Percentiles rank a stretch among this genome's conserved stretches.
These are phyloP conservation scores for Acleris sparsana DNA, from an alignment of 2,888 invertebrate genomes.

Conservation along the genomic window DNA sequence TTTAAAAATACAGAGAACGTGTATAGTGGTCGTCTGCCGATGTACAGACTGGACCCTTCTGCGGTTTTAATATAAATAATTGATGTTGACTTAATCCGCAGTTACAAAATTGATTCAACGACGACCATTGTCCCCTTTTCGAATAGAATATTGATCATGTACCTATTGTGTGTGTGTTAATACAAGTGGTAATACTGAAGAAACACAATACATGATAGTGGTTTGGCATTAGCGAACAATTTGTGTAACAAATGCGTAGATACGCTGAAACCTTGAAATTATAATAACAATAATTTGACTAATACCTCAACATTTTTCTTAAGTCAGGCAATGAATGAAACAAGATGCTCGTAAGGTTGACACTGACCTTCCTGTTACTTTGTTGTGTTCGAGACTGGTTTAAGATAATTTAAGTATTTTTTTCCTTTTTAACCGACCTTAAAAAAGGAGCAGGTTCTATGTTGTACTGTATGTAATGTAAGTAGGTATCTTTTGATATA, in stretches of 20 bases:
- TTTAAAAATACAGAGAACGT: too few relatives aligned
- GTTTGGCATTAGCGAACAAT: conserved; percentile 1
- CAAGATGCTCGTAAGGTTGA: conserved; percentile 36
- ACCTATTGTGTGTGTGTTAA: conserved; percentile 8
- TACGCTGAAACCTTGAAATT: conserved; percentile 35
- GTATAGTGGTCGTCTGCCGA: too few relatives aligned
- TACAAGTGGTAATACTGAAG: conserved; percentile 16
- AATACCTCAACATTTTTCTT: conserved; percentile 38
- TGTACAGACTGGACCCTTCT: too few relatives aligned
- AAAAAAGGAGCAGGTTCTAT: too few relatives aligned
- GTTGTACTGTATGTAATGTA: too few relatives aligned
- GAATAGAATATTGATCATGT: conserved; percentile 18
- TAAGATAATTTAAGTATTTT: not conserved
- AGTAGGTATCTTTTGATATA: too few relatives aligned
- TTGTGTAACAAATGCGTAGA: conserved; percentile 25
- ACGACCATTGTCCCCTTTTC: conserved; percentile 9
- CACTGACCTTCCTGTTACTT: conserved; percentile 32
- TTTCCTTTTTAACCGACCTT: not conserved
- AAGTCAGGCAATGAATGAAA: conserved; percentile 36
- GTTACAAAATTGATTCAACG: not conserved
- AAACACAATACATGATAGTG: too few relatives aligned
- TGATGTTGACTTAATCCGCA: not conserved
- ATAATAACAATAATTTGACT: conserved; percentile 38
- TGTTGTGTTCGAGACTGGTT: conserved; percentile 8
- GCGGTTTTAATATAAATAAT: too few relatives aligned